These are phyloP conservation scores for Ichneumoninae sp. DNA, from an alignment of 2,888 invertebrate genomes.

Conservation along the genomic window DNA sequence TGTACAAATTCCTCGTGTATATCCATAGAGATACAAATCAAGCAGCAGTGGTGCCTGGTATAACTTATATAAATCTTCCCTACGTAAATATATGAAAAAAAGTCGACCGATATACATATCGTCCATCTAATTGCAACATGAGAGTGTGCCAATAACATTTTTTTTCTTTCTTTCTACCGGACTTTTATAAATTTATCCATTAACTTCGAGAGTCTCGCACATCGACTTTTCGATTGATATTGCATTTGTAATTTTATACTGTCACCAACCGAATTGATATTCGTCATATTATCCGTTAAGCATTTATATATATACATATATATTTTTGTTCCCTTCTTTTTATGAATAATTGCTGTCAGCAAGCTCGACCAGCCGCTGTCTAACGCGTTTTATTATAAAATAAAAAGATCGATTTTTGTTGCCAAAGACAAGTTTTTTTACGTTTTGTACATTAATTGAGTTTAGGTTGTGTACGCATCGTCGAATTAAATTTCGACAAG, in stretches of 20 bases:
- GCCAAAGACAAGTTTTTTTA: conserved; percentile 76
- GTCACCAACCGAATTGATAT: conserved; percentile 29
- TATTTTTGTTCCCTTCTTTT: conserved; percentile 11
- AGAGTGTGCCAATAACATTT: conserved; percentile 82
- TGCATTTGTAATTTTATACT: conserved; percentile 47
- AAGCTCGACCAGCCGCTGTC: background rate
- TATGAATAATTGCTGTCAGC: conserved; percentile 18
- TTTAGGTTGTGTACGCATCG: conserved; percentile 63
- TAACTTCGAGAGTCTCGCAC: conserved; percentile 14
- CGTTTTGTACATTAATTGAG: conserved; percentile 69
- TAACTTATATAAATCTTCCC: conserved; percentile 78
- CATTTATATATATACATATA: background rate
- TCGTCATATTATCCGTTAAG: background rate
- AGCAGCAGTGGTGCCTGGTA: conserved; percentile 68
- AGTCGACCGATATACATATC: conserved; percentile 69
- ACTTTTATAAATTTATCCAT: conserved; percentile 4
- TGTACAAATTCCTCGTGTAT: conserved; percentile 71
- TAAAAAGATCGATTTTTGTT: conserved; percentile 68
- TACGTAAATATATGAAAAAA: conserved; percentile 67
- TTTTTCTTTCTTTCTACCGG: conserved; percentile 24
- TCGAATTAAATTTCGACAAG: conserved; percentile 44
- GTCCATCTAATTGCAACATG: conserved; percentile 76
- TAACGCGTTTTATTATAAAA: conserved; percentile 32
- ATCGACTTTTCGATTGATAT: conserved; percentile 17
- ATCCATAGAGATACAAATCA: conserved; percentile 69